Base-by-base conservation (phyloP, 2,113 vertebrate genomes). In the Oncorhynchus masou region DNA sequence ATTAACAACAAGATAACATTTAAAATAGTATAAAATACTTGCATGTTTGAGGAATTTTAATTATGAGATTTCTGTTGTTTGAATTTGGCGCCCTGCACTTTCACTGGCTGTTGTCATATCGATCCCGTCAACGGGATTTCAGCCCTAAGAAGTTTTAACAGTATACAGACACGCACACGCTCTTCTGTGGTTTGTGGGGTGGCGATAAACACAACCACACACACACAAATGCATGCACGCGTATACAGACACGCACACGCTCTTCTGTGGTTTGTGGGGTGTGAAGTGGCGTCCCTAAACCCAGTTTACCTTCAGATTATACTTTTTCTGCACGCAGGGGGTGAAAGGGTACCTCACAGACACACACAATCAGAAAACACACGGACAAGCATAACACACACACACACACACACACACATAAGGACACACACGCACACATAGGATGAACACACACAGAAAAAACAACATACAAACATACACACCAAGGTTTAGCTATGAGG, bases 291-390 rank as follows among this genome's bases (percentile, higher is more conserved):
- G 80, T 85, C 79, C 85, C 84, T 92, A 92, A 92, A 83, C 91
- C 87, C 80, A 89, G 88, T 92, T 92, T 91, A 92, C 86, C 87
- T 90, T 91, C 85, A 89, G 89, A 89, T 84, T 81, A 90, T 89
- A 83, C 84, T 91, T 45, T 11, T 92, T 91, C 90, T 92, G 92
- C 90, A 89, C 79, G 85, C 84, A 78, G 91, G 90, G 85, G 90
- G 90, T 91, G 82, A 85, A 91, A 92, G 90, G 91, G 91, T 91
- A 93, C 86, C 80, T 9, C 57, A 59, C 13, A 59, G 15, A 59
- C 57, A 59, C 64, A 45, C 66, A 62, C 49, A 45, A 45, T 45
- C 39, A 45, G 39, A 45, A 11, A 45, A 59, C 24, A 77, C 12
- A 45, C 39, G 9, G 39, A 45, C 39, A 45, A 45, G 34, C 34